Percentiles rank a stretch among this genome's conserved stretches.
Evolutionary conservation across 2,113 vertebrate genomes (phyloP).

Genomic region (Micromys minutus): DNA sequence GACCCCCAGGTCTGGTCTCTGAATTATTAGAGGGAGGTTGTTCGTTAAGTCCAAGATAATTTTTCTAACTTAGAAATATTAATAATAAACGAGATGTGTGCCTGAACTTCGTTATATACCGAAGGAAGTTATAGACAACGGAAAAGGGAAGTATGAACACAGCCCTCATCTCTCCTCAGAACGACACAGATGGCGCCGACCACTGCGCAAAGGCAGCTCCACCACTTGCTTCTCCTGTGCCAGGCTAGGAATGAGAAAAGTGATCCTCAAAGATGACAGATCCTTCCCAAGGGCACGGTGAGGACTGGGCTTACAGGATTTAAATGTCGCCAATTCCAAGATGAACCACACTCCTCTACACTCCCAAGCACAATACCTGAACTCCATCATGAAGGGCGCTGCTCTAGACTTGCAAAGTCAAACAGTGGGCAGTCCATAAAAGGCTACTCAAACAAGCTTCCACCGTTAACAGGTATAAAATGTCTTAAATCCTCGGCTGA

Average conservation of each 20-base stretch:
- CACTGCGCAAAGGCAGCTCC: background rate
- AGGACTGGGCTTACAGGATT: background rate
- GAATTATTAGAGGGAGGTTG: background rate
- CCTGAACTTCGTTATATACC: background rate
- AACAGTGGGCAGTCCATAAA: constrained; percentile 21
- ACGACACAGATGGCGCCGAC: background rate
- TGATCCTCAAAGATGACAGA: background rate
- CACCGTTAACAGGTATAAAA: background rate
- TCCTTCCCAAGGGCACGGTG: background rate
- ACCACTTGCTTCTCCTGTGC: background rate
- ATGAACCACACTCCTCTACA: background rate
- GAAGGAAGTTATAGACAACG: background rate
- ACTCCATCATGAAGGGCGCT: background rate
- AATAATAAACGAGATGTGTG: background rate
- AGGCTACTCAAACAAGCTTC: background rate
- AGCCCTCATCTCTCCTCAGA: background rate
- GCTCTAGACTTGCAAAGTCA: constrained; percentile 4
- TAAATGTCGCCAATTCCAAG: constrained; percentile 11
- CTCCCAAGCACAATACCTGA: background rate
- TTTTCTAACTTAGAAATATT: constrained; percentile 30
- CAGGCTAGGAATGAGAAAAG: constrained; percentile 34
- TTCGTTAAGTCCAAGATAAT: background rate
- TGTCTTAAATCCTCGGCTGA: background rate
- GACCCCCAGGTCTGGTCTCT: background rate
- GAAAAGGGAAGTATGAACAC: background rate